Evolutionary conservation across 30 jellyfish, hydroid and myxozoan species (phyloP), one percentile per base, ranked within the genome.

Genomic region (Morbakka virulenta): DNA sequence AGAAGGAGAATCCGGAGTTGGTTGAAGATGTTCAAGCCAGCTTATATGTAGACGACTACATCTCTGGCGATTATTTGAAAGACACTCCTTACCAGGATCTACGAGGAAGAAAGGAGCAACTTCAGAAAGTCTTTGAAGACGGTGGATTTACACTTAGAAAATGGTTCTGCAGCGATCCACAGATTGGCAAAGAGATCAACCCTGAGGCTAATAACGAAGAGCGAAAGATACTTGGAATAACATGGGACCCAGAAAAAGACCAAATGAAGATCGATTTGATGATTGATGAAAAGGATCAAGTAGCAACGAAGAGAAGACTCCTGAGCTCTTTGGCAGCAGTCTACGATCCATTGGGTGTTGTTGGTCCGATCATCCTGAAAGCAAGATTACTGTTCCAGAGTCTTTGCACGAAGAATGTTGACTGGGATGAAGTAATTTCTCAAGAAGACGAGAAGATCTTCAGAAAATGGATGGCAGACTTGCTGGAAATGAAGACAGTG

Each of bases 341-440:
- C 3, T 71, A 50, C 57, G 86, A 74, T 29, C 86, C 86, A 27
- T 28, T 74, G 9, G 86, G 86, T 2, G 53, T 74, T 25, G 62
- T 50, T 13, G 63, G 64, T 17, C 31, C 79, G 24, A 76, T 52
- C 21, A 61, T 31, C 2, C 48, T 72, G 77, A 22, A 41, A 50
- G 83, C 52, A 20, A 36, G 74, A 72, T 49, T 35, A 2, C 25
- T 71, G 0, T 71, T 36, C 20, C 75, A 50, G 21, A 34, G 28
- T 6, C 28, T 27, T 4, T 71, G 83, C 27, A 72, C 23, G 2
- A 21, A 36, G n/a, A 63, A 63, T 26, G 50, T 23, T 17, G 83
- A 63, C 0, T 71, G 83, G 83, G 72, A 71, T 24, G 83, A 71
- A 0, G 48, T 11, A 1, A n/a, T 74, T 35, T 32, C 86, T 23